These are phyloP conservation scores for Geophilus truncorum DNA, from an alignment of 2,888 invertebrate species.

Conservation along the genomic window DNA sequence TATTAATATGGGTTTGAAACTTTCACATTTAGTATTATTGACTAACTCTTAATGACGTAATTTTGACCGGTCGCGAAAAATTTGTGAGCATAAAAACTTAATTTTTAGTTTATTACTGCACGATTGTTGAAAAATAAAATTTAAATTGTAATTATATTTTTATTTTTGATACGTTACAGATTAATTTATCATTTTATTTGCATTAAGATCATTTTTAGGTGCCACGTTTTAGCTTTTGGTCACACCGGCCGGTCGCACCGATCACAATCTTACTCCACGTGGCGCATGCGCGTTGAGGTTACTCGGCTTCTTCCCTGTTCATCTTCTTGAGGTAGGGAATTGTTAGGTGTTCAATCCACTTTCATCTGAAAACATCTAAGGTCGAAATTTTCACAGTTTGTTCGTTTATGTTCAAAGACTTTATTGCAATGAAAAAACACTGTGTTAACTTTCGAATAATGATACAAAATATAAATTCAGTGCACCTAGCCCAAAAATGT, in stretches of 20 bases:
- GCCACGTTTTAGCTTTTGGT: background rate
- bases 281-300: background rate
- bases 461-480: background rate
- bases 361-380: background rate
- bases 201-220: background rate
- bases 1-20: background rate
- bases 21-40: background rate
- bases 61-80: background rate
- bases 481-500: background rate
- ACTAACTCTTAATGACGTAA: background rate
- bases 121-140: background rate
- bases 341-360: background rate
- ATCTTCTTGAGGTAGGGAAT: background rate
- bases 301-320: background rate
- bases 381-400: background rate
- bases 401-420: background rate
- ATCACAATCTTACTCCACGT: background rate
- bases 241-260: background rate
- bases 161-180: background rate
- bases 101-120: background rate
- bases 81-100: background rate
- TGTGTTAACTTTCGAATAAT: background rate
- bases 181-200: background rate
- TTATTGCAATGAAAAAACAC: background rate
- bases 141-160: background rate